Conservation (phyloP, 2,113 vertebrate genomes). For the Amia ocellicauda region DNA sequence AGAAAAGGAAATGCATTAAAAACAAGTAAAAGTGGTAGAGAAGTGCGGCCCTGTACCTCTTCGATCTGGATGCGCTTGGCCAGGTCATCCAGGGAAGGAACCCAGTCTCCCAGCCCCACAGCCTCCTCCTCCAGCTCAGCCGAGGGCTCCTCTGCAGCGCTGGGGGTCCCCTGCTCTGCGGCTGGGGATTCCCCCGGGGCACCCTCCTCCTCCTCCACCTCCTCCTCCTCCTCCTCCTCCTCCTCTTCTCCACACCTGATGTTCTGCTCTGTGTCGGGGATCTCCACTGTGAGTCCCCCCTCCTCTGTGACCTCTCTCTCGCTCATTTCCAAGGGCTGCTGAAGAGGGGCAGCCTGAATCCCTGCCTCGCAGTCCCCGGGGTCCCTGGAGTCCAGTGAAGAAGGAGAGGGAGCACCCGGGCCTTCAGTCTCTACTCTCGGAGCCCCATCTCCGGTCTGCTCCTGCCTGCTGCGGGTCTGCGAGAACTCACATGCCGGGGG, state of each 20-base stretch:
- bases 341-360: not conserved
- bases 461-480: not conserved
- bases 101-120: constrained; percentile 62
- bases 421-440: not conserved
- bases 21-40: no score
- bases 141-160: not conserved
- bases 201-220: constrained; percentile 22
- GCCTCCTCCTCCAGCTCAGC: constrained; percentile 41
- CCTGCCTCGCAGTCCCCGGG: not conserved
- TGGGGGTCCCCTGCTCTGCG: constrained; percentile 31
- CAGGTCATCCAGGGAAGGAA: constrained; percentile 83
- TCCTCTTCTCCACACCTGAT: constrained; percentile 50
- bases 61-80: constrained; percentile 81
- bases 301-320: constrained; percentile 47
- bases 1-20: no score
- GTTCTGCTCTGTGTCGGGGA: constrained; percentile 28
- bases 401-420: not conserved
- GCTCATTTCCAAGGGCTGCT: constrained; percentile 1
- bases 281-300: constrained; percentile 42
- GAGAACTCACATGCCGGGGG: no score
- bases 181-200: no score
- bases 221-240: constrained; percentile 51
- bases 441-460: not conserved
- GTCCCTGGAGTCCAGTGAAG: not conserved
- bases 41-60: constrained; percentile 71